Evolutionary conservation across 92 coral and sea anemone genomes (phyloP).

Genomic region (Diadumene lineata): DNA sequence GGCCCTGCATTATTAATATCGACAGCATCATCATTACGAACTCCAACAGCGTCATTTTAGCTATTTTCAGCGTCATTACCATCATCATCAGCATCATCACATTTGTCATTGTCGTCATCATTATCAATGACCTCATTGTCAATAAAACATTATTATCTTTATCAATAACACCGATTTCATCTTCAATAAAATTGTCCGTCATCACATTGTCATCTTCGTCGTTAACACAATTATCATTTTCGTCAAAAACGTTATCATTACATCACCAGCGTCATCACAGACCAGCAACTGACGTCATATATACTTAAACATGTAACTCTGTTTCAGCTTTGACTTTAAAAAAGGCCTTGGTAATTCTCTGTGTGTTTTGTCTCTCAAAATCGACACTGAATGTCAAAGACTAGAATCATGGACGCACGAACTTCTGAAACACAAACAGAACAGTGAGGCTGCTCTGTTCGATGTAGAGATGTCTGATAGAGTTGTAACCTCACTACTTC

Average conservation of each 20-base stretch:
- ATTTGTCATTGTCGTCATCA: too few species aligned
- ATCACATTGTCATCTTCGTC: too few species aligned
- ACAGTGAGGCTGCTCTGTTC: background rate
- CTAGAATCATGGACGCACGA: conserved; percentile 33
- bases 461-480: background rate
- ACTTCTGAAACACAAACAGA: conserved; percentile 10
- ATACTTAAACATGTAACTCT: too few species aligned
- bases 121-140: too few species aligned
- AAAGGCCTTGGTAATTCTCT: conserved; percentile 66
- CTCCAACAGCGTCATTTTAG: too few species aligned
- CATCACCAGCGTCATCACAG: background rate
- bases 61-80: too few species aligned
- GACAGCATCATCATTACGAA: too few species aligned
- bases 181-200: too few species aligned
- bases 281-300: background rate
- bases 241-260: too few species aligned
- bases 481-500: conserved; percentile 61
- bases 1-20: background rate
- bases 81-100: too few species aligned
- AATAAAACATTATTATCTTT: too few species aligned
- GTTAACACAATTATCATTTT: too few species aligned
- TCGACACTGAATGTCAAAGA: conserved; percentile 36
- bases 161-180: background rate
- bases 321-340: background rate
- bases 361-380: conserved; percentile 35